Conservation (phyloP, 2,113 vertebrate species). For the Peromyscus californicus region DNA sequence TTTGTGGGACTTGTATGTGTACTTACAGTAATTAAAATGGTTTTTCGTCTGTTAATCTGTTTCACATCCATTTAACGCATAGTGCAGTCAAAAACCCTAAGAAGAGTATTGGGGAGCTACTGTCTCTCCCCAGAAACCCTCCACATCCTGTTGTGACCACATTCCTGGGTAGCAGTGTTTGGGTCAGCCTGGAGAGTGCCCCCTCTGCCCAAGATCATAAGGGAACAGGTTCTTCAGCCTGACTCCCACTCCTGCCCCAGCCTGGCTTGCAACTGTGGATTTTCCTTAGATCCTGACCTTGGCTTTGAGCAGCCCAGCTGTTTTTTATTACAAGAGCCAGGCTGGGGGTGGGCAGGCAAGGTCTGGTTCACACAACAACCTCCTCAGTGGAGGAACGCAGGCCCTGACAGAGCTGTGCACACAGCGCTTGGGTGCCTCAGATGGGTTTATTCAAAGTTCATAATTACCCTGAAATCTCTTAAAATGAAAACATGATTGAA, state of each 20-base stretch:
- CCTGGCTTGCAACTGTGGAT: conserved; percentile 64
- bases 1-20: not conserved
- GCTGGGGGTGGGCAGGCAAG: conserved; percentile 26
- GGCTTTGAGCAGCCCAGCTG: conserved; percentile 72
- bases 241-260: not conserved
- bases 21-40: conserved; percentile 34
- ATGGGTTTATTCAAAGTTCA: conserved; percentile 83
- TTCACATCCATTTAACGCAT: conserved; percentile 31
- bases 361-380: conserved; percentile 66
- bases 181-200: not conserved
- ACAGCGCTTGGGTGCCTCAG: conserved; percentile 70
- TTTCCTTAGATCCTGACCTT: conserved; percentile 69
- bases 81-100: not conserved
- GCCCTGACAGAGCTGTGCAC: conserved; percentile 72
- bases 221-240: not conserved
- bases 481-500: conserved; percentile 84
- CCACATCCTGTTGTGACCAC: not conserved
- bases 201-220: not conserved
- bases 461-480: conserved; percentile 83
- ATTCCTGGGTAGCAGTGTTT: not conserved
- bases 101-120: not conserved
- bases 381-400: conserved; percentile 32
- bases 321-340: conserved; percentile 61
- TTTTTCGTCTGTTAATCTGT: conserved; percentile 44
- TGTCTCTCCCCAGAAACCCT: not conserved